A percentile compares a stretch with the other conserved stretches of the same genome.
Conservation (phyloP, 1,140 invertebrate genomes). For the Aricia agestis region DNA sequence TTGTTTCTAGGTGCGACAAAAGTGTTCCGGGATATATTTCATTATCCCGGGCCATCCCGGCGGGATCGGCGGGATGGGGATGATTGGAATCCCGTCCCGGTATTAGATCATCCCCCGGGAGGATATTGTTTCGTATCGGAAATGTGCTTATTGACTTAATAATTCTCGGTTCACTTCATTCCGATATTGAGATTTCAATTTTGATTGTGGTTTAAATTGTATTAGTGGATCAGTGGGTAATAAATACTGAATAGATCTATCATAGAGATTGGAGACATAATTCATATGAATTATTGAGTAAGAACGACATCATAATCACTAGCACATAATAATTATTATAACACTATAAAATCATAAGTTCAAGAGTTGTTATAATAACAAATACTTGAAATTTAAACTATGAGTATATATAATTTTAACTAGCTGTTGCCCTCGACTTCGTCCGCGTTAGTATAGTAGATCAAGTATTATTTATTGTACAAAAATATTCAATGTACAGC, state of each 20-base stretch:
- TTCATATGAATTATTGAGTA: too few species aligned
- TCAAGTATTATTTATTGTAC: too few species aligned
- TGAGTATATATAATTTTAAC: too few species aligned
- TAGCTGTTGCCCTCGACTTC: too few species aligned
- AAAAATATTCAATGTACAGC: too few species aligned
- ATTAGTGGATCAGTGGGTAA: background rate
- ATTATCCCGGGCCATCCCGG: conserved; percentile 39
- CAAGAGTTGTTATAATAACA: too few species aligned
- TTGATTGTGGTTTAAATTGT: background rate
- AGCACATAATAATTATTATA: too few species aligned
- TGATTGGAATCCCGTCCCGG: conserved; percentile 42
- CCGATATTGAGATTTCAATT: background rate
- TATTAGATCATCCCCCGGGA: conserved; percentile 57
- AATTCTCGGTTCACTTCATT: background rate
- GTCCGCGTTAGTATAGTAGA: too few species aligned
- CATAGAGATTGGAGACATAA: too few species aligned
- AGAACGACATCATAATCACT: too few species aligned
- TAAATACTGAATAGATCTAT: background rate
- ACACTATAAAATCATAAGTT: too few species aligned
- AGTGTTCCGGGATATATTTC: conserved; percentile 39
- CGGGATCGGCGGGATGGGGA: conserved; percentile 39
- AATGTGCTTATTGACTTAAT: conserved; percentile 37
- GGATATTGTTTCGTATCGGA: conserved; percentile 34
- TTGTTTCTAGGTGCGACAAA: background rate
- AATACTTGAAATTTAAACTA: too few species aligned